Evolutionary conservation across 2,113 vertebrate genomes (phyloP).

Genomic region (Corvus cornix): DNA sequence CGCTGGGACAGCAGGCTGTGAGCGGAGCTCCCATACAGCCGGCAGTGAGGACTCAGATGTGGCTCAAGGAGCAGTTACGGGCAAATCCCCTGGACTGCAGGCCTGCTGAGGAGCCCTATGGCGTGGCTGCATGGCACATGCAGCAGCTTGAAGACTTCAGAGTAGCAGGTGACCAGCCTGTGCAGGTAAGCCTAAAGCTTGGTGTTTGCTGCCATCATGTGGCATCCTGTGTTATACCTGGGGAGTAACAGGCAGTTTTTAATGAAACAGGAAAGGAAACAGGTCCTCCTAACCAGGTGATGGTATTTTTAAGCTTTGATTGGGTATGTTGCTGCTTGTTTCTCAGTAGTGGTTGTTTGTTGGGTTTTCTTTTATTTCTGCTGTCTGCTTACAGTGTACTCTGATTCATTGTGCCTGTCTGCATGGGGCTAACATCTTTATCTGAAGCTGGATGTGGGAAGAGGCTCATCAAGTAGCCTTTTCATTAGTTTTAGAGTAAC

Average conservation of each 20-base stretch:
- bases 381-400: not conserved
- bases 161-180: slow-evolving; percentile 67
- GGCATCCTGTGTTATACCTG: not conserved
- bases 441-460: not conserved
- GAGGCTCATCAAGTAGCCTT: not conserved
- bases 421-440: not conserved
- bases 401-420: not conserved
- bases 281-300: not conserved
- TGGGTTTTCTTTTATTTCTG: not conserved
- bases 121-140: slow-evolving; percentile 72
- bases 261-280: not conserved
- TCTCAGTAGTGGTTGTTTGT: not conserved
- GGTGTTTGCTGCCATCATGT: slow-evolving; percentile 71
- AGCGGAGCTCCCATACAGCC: slow-evolving; percentile 84
- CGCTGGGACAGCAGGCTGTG: slow-evolving; percentile 78
- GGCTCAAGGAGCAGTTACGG: slow-evolving; percentile 91
- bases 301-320: not conserved
- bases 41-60: slow-evolving; percentile 90
- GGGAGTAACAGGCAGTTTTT: not conserved
- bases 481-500: not conserved
- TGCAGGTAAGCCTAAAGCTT: slow-evolving; percentile 76
- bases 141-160: slow-evolving; percentile 73
- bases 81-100: slow-evolving; percentile 82
- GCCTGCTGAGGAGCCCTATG: slow-evolving; percentile 67
- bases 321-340: not conserved